A percentile compares a stretch with the other conserved stretches of the same genome.
phyloP scores from a whole-genome alignment of 2,888 invertebrate species.

The Drosophila nigritarsus region DNA sequence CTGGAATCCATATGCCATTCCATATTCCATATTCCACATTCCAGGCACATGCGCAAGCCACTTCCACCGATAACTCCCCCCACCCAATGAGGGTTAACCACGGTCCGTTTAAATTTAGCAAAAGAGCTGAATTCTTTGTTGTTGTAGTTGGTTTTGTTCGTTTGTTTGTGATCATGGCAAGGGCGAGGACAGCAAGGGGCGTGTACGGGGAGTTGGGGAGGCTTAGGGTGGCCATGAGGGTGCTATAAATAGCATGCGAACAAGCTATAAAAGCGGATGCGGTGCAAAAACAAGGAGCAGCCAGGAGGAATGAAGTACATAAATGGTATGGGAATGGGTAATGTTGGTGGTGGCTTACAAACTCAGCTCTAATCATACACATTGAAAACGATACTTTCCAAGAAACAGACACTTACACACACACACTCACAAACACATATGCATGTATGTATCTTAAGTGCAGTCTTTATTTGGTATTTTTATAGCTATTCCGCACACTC shows the following conservation, averaged over 20 bases:
- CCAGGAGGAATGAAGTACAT: conserved; percentile 32
- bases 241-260: conserved; percentile 64
- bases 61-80: background rate
- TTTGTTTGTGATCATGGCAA: conserved; percentile 22
- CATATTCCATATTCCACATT: conserved; percentile 28
- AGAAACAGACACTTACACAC: background rate
- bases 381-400: conserved; percentile 31
- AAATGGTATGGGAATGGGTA: conserved; percentile 18
- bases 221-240: conserved; percentile 57
- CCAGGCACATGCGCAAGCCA: conserved; percentile 37
- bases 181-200: conserved; percentile 49
- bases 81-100: conserved; percentile 5
- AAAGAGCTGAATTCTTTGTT: conserved; percentile 19
- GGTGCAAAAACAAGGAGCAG: conserved; percentile 49
- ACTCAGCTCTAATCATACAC: conserved; percentile 27
- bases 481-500: background rate
- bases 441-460: background rate
- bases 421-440: background rate
- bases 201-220: conserved; percentile 11
- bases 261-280: conserved; percentile 61
- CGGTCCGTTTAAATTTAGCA: conserved; percentile 57
- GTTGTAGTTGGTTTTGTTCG: conserved; percentile 1
- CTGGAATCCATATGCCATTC: conserved; percentile 29
- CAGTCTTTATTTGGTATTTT: conserved; percentile 3
- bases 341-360: conserved; percentile 26